Conservation (phyloP, 2,113 vertebrate genomes). For the Epinephelus lanceolatus region DNA sequence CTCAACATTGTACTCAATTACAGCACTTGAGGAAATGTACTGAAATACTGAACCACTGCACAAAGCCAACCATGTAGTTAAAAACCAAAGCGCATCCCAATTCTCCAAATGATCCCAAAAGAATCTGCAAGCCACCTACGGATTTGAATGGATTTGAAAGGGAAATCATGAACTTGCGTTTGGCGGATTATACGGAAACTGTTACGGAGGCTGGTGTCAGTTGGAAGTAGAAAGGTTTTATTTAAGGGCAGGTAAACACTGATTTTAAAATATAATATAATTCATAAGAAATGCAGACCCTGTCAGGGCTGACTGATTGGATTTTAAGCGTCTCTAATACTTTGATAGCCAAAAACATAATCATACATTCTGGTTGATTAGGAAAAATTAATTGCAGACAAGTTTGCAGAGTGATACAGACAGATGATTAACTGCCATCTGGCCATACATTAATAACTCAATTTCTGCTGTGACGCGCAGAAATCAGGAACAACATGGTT, state of each 20-base stretch:
- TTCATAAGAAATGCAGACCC: conserved; percentile 10
- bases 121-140: too few species aligned
- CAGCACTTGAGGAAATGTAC: too few species aligned
- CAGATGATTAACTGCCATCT: conserved; percentile 67
- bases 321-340: conserved; percentile 26
- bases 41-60: too few species aligned
- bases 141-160: not conserved
- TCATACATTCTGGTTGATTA: conserved; percentile 50
- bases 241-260: not conserved
- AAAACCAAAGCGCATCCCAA: too few species aligned
- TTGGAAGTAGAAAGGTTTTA: not conserved
- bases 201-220: not conserved
- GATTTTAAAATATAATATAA: not conserved
- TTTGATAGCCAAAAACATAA: conserved; percentile 20
- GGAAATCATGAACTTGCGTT: not conserved
- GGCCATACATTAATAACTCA: conserved; percentile 47
- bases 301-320: conserved; percentile 40
- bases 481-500: conserved; percentile 27
- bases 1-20: too few species aligned
- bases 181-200: not conserved
- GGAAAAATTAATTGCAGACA: conserved; percentile 26
- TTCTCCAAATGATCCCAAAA: too few species aligned
- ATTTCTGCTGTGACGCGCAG: not conserved
- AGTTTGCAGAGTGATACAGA: conserved; percentile 48
- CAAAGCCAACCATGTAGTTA: too few species aligned